Evolutionary conservation across 2,797 vertebrate species (phyloP), one percentile per base, ranked within the genome.

Genomic region (Erithacus rubecula): DNA sequence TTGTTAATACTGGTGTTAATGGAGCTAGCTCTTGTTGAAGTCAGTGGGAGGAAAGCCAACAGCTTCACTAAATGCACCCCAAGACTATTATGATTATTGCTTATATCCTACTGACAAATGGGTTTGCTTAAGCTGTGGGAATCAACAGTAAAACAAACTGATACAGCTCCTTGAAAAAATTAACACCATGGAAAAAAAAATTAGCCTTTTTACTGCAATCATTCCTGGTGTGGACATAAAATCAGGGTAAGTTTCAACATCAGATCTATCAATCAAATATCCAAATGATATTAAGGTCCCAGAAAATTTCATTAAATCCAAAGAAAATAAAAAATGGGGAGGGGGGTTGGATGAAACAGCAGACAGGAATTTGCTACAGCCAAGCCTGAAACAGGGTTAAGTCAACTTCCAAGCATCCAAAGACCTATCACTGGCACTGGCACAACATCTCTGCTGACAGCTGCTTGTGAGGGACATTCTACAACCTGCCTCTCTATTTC

Each of bases 1-100:
- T 93, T 96, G 83, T 94, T 95, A 97, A 96, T 77, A 95, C 80
- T 84, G 93, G 85, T 89, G 88, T 91, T 94, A 96, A 97, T 94
- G 93, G 90, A 94, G 87, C 34, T 2, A 0, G 75, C 81, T 95
- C 91, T 84, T 94, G 88, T 90, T 77, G 77, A 93, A 95, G 81
- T 77, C 93, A 83, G 84, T 92, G 67, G 83, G 85, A 96, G 63
- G 63, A 94, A 84, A 47, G 93, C 86, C 91, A 91, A 75, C 77
- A 88, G 91, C 89, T 94, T 93, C 90, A 83, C 88, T 89, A 95
- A 96, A 90, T 39, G 77, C 83, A 94, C 87, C 93, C 87, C 77
- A 77, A 94, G 94, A 94, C 91, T 97, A 55, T 95, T 95, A 92
- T 49, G 90, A 92, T 96, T 94, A 91, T 93, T 96, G 95, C 95